phyloP scores from a whole-genome alignment of 2,888 invertebrate species.

The Ornithoptera alexandrae region DNA sequence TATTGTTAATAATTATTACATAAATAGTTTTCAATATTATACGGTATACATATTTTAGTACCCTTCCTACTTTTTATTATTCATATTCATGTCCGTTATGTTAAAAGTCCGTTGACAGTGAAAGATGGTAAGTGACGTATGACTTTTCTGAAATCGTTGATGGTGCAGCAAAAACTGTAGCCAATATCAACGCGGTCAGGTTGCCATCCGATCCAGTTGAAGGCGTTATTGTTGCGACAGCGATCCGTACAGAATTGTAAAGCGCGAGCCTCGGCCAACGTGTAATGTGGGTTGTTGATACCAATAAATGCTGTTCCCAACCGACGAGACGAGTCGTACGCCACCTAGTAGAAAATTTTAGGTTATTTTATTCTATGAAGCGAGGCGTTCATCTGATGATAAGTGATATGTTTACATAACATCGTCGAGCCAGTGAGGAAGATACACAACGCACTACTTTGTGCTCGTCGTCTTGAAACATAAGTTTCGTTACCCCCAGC shows the following conservation, averaged over 20 bases:
- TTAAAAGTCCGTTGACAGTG: constrained; percentile 62
- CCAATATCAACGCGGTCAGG: constrained; percentile 74
- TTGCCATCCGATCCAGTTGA: constrained; percentile 81
- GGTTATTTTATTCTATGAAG: not conserved
- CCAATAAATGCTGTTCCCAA: constrained; percentile 81
- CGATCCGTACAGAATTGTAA: constrained; percentile 76
- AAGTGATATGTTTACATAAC: too few relatives aligned
- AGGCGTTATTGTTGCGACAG: constrained; percentile 76
- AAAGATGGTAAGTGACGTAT: constrained; percentile 78
- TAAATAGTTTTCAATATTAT: not conserved
- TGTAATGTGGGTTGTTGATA: constrained; percentile 82
- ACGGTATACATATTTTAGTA: not conserved
- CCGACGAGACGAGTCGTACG: constrained; percentile 71
- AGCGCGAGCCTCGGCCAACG: constrained; percentile 53
- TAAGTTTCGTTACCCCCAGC: too few relatives aligned
- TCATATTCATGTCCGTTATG: constrained; percentile 29
- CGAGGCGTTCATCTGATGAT: too few relatives aligned
- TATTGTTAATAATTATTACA: not conserved
- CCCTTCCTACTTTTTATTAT: not conserved
- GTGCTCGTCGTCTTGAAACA: too few relatives aligned
- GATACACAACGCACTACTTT: too few relatives aligned
- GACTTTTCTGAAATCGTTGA: constrained; percentile 76
- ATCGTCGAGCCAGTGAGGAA: too few relatives aligned
- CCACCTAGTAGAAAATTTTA: constrained; percentile 51
- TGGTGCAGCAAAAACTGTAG: constrained; percentile 82